Base-by-base conservation (phyloP, 2,113 vertebrate genomes). In the Rhinolophus ferrumequinum region DNA sequence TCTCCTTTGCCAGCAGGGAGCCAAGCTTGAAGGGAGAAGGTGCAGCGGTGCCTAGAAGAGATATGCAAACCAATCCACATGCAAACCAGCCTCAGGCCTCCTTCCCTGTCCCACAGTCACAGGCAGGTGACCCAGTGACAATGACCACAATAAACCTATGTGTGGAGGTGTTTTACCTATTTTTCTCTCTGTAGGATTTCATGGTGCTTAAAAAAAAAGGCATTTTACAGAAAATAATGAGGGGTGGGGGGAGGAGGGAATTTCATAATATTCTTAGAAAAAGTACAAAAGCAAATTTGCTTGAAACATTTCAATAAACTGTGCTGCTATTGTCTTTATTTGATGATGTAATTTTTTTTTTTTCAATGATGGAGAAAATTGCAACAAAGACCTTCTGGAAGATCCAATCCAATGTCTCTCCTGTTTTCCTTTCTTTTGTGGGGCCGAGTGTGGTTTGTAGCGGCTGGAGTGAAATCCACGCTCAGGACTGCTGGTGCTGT, bases 251-350 rank as follows among this genome's bases (percentile, higher is more conserved):
- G 79, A 90, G 75, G 88, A 97, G 73, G 86, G 94, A 50, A 80
- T 97, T 98, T 98, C 92, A 0, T 96, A 98, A 96, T 97, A 97
- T 98, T 96, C 96, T 98, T 98, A 97, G 95, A 47, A 82, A 95
- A 90, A 97, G 94, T 98, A 98, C 95, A 93, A 76, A 98, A 96
- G 97, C 96, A 90, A 96, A 97, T 96, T 88, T 97, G 97, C 98
- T 98, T 98, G 98, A 98, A 96, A 97, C 86, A 94, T 97, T 98
- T 98, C 96, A 96, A 90, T 96, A 95, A 95, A 97, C 98, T 98
- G 98, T 99, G 98, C 98, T 98, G 98, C 98, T 98, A 98, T 96
- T 98, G 97, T 98, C 94, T 97, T 98, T 98, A 96, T 97, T 98
- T 96, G 96, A 98, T 96, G 93, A 98, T 98, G 98, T 98, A 97